Base-by-base conservation (phyloP, 2,797 vertebrate species). In the Leptodactylus fallax region DNA sequence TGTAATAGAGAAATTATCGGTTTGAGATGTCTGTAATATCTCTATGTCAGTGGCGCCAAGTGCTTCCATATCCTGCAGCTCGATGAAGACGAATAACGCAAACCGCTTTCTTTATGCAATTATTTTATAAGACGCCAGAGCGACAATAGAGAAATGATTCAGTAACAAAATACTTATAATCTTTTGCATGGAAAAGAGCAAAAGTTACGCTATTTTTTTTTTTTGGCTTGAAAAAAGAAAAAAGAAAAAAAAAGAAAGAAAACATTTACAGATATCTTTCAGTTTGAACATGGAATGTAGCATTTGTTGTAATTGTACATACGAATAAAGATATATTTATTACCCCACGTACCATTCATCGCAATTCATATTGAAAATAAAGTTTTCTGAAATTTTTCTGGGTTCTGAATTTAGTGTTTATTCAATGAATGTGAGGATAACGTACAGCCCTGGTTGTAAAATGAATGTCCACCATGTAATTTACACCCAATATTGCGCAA, bases 271-370 rank as follows among this genome's bases (percentile, higher is more conserved):
- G 45, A 77, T 76, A 61, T 27, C 74, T 84, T 85, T 93, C 92
- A 92, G 90, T 95, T 93, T 94, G 91, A 92, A 94, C 91, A 93
- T 87, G 96, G 97, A 98, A 99, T 99, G 97, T 99, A 98, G 96
- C 94, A 94, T 97, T 98, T 97, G 97, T 97, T 97, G 95, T 97
- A 95, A 94, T 94, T 98, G 97, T 98, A 98, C 95, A 98, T 98
- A 98, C 71, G 77, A 81, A 89, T 97, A 94, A 94, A 81, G 95
- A 95, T 97, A 96, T 98, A 98, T 98, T 98, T 98, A 98, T 96
- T 98, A 96, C 98, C 96, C 94, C 96, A 97, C 60, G 84, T 97
- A 97, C 97, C 83, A 96, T 96, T 96, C 97, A 96, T 97, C 96
- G 95, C 94, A 94, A 97, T 96, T 97, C 96, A 94, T 97, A 97